These are phyloP conservation scores for Grus americana DNA, from an alignment of 2,113 vertebrate genomes.

Conservation along the genomic window DNA sequence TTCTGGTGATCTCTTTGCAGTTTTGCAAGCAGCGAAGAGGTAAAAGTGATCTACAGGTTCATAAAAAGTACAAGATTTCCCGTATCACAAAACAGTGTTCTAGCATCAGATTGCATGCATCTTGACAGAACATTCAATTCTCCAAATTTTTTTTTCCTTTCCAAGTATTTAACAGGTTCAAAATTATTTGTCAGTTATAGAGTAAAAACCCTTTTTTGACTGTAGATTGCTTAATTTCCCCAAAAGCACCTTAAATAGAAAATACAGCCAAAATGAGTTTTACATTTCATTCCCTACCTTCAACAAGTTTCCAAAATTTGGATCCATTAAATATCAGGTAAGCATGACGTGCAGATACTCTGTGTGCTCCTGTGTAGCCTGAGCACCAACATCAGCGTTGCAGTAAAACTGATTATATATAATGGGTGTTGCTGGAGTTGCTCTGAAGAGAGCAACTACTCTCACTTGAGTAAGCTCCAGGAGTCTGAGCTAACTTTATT, in stretches of 20 bases:
- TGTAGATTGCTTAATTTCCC: not conserved
- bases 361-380: not conserved
- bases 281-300: not conserved
- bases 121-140: not conserved
- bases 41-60: not conserved
- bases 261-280: not conserved
- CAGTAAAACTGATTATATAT: not conserved
- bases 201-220: not conserved
- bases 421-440: not conserved
- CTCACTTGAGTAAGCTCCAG: not conserved
- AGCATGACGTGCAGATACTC: not conserved
- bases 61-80: not conserved
- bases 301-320: not conserved
- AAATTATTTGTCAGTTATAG: not conserved
- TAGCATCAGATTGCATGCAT: not conserved
- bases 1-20: not conserved
- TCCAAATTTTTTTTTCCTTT: not conserved
- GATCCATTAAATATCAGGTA: not conserved
- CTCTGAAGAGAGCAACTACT: not conserved
- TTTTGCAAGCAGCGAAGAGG: not conserved
- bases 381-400: not conserved
- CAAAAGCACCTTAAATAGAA: not conserved
- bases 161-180: not conserved
- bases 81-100: not conserved
- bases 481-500: not conserved